Percentiles rank a stretch among this genome's conserved stretches.
These are phyloP conservation scores for Acromyrmex heyeri DNA, from an alignment of 1,140 invertebrate genomes.

Conservation along the genomic window DNA sequence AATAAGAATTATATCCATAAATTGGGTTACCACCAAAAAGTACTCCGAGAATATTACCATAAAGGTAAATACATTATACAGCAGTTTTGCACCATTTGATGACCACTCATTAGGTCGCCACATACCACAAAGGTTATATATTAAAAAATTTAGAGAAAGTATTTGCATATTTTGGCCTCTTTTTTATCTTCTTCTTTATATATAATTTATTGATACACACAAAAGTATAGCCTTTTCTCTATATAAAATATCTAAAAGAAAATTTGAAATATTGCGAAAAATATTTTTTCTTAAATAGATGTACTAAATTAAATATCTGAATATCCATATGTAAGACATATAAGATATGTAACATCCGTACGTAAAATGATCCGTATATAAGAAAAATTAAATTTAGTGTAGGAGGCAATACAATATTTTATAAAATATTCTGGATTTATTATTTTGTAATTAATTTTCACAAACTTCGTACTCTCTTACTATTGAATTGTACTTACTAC, in stretches of 20 bases:
- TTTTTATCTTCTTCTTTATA: not conserved
- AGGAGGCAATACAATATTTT: not conserved
- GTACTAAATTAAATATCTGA: not conserved
- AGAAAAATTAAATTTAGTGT: not conserved
- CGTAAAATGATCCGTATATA: not conserved
- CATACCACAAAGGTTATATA: constrained; percentile 19
- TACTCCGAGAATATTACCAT: not conserved
- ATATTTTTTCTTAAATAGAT: not conserved
- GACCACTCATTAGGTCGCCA: constrained; percentile 54
- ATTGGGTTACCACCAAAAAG: constrained; percentile 2
- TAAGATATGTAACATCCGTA: not conserved
- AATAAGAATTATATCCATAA: constrained; percentile 1
- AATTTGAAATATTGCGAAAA: not conserved
- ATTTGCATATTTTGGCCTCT: not conserved
- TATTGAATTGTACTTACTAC: too few relatives aligned
- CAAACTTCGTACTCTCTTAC: too few relatives aligned
- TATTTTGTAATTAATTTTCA: not conserved
- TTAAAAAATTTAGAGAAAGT: constrained; percentile 34
- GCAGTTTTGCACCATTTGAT: not conserved
- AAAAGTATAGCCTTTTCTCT: not conserved
- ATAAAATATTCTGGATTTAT: not conserved
- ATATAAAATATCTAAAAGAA: not conserved
- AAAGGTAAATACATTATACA: constrained; percentile 21
- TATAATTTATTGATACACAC: not conserved
- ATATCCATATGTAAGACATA: too few relatives aligned